Evolutionary conservation across 2,888 invertebrate species (phyloP).

Genomic region (Furcula furcula): DNA sequence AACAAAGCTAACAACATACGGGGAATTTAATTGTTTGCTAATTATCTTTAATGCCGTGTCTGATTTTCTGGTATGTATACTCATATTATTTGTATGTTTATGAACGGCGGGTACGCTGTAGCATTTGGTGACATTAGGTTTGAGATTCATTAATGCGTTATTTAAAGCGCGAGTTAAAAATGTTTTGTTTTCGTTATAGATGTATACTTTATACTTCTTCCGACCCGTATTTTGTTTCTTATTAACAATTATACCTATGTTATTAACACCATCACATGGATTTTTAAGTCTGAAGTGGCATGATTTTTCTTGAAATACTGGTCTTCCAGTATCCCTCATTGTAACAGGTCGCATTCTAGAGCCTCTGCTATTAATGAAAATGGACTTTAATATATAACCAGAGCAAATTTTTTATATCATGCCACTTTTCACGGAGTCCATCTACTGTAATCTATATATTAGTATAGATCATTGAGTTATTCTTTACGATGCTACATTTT

Average conservation of each 20-base stretch:
- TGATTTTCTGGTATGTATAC: constrained; percentile 1
- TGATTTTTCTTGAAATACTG: too few relatives aligned
- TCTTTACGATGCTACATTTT: too few relatives aligned
- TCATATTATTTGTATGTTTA: neutral
- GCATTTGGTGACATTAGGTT: neutral
- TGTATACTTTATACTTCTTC: constrained; percentile 6
- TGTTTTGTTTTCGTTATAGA: neutral
- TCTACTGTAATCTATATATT: too few relatives aligned
- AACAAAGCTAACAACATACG: constrained; percentile 7
- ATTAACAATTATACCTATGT: constrained; percentile 13
- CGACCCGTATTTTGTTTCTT: constrained; percentile 7
- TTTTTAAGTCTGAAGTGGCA: too few relatives aligned
- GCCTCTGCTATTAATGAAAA: too few relatives aligned
- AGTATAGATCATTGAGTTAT: too few relatives aligned
- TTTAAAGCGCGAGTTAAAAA: too few relatives aligned
- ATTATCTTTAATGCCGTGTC: neutral
- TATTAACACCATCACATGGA: constrained; percentile 2
- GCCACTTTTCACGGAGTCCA: too few relatives aligned
- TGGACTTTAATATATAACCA: too few relatives aligned
- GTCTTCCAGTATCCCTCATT: too few relatives aligned
- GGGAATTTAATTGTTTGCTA: constrained; percentile 4
- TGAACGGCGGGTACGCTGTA: constrained; percentile 15
- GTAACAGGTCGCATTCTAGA: too few relatives aligned
- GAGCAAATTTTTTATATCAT: too few relatives aligned
- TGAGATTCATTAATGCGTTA: neutral